Evolutionary conservation across 2,888 invertebrate species (phyloP).

Genomic region (Galerucella pusilla): DNA sequence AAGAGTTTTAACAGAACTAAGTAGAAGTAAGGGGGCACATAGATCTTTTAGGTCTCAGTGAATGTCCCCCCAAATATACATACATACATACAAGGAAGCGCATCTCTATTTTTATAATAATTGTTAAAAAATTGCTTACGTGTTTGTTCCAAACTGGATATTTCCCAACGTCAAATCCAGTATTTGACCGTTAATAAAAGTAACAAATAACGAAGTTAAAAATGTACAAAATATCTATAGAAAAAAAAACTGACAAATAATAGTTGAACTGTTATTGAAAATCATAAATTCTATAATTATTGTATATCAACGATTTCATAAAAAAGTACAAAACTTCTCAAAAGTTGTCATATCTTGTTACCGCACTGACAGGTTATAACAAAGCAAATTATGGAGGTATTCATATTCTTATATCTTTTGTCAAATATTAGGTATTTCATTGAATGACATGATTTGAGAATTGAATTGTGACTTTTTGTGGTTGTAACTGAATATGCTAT

Average conservation of each 20-base stretch:
- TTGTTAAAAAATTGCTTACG: too few relatives aligned
- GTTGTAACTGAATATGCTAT: constrained; percentile 3
- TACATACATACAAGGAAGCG: too few relatives aligned
- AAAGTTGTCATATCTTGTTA: constrained; percentile 14
- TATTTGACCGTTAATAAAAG: too few relatives aligned
- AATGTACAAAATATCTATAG: too few relatives aligned
- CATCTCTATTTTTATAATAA: too few relatives aligned
- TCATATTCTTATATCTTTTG: constrained; percentile 1
- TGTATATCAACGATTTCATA: background rate
- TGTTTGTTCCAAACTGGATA: too few relatives aligned
- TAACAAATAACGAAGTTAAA: too few relatives aligned
- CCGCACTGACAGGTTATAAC: constrained; percentile 17
- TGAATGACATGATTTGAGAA: background rate
- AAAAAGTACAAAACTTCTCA: background rate
- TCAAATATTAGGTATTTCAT: background rate
- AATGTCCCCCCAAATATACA: too few relatives aligned
- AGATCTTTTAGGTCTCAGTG: too few relatives aligned
- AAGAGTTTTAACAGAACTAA: too few relatives aligned
- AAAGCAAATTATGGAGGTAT: constrained; percentile 15
- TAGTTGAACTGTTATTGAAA: background rate
- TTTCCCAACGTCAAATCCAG: too few relatives aligned
- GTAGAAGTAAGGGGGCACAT: too few relatives aligned
- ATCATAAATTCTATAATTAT: background rate
- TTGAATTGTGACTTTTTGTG: background rate
- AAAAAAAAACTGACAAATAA: background rate